Evolutionary conservation across 2,888 invertebrate species (phyloP).

Genomic region (Andricus quercusramuli): DNA sequence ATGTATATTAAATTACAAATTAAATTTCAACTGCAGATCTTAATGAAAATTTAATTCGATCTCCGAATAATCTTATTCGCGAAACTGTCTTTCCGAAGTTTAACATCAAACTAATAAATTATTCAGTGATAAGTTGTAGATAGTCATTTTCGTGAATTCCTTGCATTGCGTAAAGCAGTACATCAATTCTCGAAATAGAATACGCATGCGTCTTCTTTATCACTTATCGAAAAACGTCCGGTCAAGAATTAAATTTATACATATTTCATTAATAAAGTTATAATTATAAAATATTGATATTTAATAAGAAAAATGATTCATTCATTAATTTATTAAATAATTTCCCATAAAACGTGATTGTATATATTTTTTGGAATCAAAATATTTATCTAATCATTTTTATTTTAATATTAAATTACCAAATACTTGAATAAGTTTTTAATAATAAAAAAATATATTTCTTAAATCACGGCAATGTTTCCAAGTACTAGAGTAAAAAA

Average conservation of each 20-base stretch:
- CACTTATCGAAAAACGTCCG: constrained; percentile 26
- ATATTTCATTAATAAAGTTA: background rate
- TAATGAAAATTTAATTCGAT: background rate
- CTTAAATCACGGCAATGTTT: no score
- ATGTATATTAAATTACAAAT: background rate
- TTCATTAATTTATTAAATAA: background rate
- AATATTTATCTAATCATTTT: no score
- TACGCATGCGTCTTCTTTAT: constrained; percentile 37
- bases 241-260: background rate
- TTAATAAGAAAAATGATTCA: background rate
- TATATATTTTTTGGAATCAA: background rate
- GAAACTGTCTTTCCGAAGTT: background rate
- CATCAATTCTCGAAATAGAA: constrained; percentile 24
- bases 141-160: constrained; percentile 14
- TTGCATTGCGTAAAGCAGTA: background rate
- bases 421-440: no score
- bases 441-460: no score
- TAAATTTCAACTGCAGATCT: background rate
- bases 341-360: background rate
- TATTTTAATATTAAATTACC: no score
- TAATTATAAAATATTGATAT: background rate
- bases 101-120: background rate
- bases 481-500: no score
- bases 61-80: background rate
- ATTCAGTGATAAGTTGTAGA: background rate